Evolutionary conservation across 2,888 invertebrate genomes (phyloP).

Genomic region (Troilus luridus): DNA sequence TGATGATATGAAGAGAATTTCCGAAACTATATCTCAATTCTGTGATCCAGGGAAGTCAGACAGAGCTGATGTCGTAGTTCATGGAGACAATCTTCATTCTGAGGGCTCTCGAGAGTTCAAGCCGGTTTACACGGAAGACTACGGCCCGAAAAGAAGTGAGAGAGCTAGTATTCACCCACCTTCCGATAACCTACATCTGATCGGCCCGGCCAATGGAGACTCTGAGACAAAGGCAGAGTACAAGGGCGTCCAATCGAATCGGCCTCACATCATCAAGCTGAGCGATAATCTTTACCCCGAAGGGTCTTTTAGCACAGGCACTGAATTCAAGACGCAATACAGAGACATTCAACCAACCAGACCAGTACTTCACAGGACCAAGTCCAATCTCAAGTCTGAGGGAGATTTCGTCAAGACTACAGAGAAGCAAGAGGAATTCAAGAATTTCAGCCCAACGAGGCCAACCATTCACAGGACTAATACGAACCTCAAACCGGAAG

Average conservation of each 20-base stretch:
- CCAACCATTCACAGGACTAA: constrained; percentile 58
- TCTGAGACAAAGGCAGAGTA: constrained; percentile 61
- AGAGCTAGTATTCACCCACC: background rate
- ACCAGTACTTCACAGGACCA: constrained; percentile 62
- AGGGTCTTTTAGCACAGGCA: constrained; percentile 58
- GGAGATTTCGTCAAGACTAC: constrained; percentile 63
- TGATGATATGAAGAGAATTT: constrained; percentile 55
- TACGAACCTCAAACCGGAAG: constrained; percentile 61
- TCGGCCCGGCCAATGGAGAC: constrained; percentile 52
- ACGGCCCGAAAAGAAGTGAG: background rate
- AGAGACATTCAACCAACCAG: constrained; percentile 63
- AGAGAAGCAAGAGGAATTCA: constrained; percentile 59
- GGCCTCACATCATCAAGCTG: constrained; percentile 58
- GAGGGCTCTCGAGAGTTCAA: constrained; percentile 50
- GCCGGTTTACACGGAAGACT: constrained; percentile 59
- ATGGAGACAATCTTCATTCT: constrained; percentile 28
- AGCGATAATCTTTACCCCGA: constrained; percentile 63
- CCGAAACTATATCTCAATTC: constrained; percentile 52
- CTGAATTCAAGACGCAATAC: constrained; percentile 63
- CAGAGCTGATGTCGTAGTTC: constrained; percentile 20
- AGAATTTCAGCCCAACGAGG: constrained; percentile 60
- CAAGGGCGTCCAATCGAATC: constrained; percentile 62
- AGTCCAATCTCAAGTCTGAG: constrained; percentile 64
- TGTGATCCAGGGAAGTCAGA: constrained; percentile 14
- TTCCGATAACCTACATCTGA: constrained; percentile 53